Evolutionary conservation across 2,113 vertebrate genomes (phyloP), one percentile per base, ranked within the genome.

Genomic region (Noturus placidus): DNA sequence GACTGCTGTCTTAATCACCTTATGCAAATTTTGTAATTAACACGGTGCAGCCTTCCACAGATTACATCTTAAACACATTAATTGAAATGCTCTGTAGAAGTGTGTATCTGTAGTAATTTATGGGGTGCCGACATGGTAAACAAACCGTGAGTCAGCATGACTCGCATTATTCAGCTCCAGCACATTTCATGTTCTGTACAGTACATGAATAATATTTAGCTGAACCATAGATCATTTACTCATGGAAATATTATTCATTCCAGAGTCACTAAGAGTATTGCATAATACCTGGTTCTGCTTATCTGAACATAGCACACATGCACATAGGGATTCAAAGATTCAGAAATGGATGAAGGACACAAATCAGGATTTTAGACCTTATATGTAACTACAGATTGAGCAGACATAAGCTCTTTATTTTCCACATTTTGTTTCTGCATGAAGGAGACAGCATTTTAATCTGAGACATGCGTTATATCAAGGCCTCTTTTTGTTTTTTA

Each of bases 1-100:
- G 81, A 84, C 70, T 63, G 65, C 81, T 42, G 72, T 63, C 82
- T 87, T 87, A 83, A 87, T 87, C 72, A 87, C 82, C 87, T 67
- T 56, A 87, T 87, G 87, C 70, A 87, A 87, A 87, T 87, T 82
- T 27, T 87, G 87, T 84, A 74, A 77, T 84, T 87, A 87, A 38
- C 57, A 87, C 20, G 10, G 70, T 33, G 56, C 81, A 63, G 54
- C 69, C 56, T 87, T 76, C n/a, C 52, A 83, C 86, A 87, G 82
- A 83, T 83, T 77, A 83, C 38, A 87, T 83, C 86, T 83, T 82
- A 82, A 87, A 82, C 80, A 83, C 69, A 50, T 76, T 83, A 50
- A 87, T 76, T 76, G 56, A 87, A 87, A 65, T 11, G n/a, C 54
- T 27, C 30, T 38, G 81, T 54, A 54, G 57, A 78, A 52, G 42